Conservation (phyloP, 37 sponge, comb jelly and placozoan genomes). For the Cliona cf. orientalis region DNA sequence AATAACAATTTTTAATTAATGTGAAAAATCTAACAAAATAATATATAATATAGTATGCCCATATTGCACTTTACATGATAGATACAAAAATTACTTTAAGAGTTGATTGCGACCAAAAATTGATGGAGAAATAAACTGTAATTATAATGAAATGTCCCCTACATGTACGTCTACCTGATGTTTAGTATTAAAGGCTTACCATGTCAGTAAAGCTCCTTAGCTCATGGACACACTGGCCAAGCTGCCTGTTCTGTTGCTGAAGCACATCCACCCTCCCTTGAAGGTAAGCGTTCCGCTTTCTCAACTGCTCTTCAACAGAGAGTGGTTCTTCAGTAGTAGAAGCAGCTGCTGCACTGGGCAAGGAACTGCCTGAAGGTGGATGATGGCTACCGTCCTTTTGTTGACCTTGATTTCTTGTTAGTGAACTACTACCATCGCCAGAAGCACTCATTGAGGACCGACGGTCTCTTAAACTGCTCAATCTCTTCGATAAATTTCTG, state of each 20-base stretch:
- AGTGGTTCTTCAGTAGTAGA: neutral
- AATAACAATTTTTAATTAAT: neutral
- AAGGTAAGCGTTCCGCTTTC: neutral
- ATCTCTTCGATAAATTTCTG: neutral
- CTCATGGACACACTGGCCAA: conserved; percentile 30
- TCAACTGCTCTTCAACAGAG: neutral
- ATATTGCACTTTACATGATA: too few species aligned
- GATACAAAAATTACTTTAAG: too few species aligned
- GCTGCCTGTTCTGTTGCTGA: conserved; percentile 16
- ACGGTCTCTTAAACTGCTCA: neutral
- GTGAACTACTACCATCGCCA: too few species aligned
- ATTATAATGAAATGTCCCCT: too few species aligned
- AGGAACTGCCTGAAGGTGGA: too few species aligned
- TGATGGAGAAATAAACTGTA: too few species aligned
- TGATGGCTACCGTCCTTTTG: too few species aligned
- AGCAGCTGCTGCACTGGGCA: too few species aligned
- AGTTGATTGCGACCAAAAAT: too few species aligned
- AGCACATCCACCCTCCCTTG: conserved; percentile 21
- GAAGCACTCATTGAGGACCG: neutral
- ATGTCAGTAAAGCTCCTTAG: conserved; percentile 9
- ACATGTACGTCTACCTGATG: neutral
- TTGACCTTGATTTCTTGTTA: too few species aligned
- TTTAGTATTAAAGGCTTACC: conserved; percentile 5
- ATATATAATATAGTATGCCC: too few species aligned
- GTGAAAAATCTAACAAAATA: too few species aligned